Base-by-base conservation (phyloP, 2,113 vertebrate species). In the Oreotrochilus melanogaster region DNA sequence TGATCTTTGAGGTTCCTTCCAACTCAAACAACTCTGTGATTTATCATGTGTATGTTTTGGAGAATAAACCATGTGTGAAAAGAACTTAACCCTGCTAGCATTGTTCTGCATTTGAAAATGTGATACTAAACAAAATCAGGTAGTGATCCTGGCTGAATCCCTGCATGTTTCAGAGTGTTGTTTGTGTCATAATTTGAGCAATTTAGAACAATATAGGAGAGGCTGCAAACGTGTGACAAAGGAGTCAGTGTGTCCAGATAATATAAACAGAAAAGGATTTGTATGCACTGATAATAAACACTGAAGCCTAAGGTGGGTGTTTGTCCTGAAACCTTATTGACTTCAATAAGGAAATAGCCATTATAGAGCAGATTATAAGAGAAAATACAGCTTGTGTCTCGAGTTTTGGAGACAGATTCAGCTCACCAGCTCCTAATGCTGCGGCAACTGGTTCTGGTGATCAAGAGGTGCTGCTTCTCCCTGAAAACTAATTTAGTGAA, bases 41-140 rank as follows among this genome's bases (percentile, higher is more conserved):
- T 39, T 39, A 13, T 50, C 37, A 17, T 28, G 58, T 57, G 18
- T 45, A 3, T 35, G 3, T 28, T 74, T 33, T 86, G 76, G 48
- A 65, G 78, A 73, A 91, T 28, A 66, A 62, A 14, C 17, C 0
- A 0, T 7, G 7, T 5, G 28, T 54, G 53, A 64, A 16, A n/a
- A 53, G 66, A 73, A 33, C 21, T 56, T 73, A 71, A 43, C 8
- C 4, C 35, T 81, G 28, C 31, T 35, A 43, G 51, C 18, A 24
- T 56, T 6, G 13, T 78, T 80, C n/a, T 37, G 37, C 19, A 4
- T 14, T 2, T 17, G 10, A 6, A 54, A 23, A 19, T 48, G 9
- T 2, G 33, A 62, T 64, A 48, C 48, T 35, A 61, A 60, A 58
- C 25, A 60, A 18, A 30, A 33, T n/a, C 23, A 21, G 23, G 19